phyloP scores from a whole-genome alignment of 2,113 vertebrate genomes.

The Caranx ignobilis region DNA sequence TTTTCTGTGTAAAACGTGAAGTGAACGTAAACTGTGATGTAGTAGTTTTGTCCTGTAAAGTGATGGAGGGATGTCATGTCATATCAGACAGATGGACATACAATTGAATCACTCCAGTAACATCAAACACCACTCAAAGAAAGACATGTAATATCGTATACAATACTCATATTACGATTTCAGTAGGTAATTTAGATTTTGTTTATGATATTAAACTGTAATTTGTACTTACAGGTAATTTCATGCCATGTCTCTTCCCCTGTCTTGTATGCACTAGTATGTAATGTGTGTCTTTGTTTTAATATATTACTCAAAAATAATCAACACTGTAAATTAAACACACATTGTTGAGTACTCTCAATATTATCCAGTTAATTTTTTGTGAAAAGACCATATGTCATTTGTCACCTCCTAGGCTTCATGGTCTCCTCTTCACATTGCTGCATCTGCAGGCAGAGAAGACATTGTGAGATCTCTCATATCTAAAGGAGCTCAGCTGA shows the following conservation, averaged over 20 bases:
- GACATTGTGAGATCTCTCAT: conserved; percentile 92
- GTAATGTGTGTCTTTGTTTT: not conserved
- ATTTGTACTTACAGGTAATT: not conserved
- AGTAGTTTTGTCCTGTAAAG: not conserved
- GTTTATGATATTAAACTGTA: not conserved
- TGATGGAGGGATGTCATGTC: not conserved
- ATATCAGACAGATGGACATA: not conserved
- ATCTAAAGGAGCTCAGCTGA: conserved; percentile 91
- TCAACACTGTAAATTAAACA: too few relatives aligned
- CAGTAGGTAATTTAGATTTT: not conserved
- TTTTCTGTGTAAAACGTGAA: not conserved
- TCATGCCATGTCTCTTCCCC: too few relatives aligned
- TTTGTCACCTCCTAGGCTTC: conserved; percentile 82
- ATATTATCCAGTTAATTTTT: not conserved
- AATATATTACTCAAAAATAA: not conserved
- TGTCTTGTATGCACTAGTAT: too few relatives aligned
- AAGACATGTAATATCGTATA: not conserved
- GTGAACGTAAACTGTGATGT: not conserved
- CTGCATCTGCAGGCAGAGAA: conserved; percentile 94
- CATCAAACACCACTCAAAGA: not conserved
- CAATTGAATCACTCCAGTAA: not conserved
- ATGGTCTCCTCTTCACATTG: conserved; percentile 96
- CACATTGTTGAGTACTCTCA: not conserved
- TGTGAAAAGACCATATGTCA: not conserved
- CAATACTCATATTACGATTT: too few relatives aligned